Percentiles rank a stretch among this genome's conserved stretches.
These are phyloP conservation scores for Nemoura dubitans DNA, from an alignment of 2,888 invertebrate genomes.

Conservation along the genomic window DNA sequence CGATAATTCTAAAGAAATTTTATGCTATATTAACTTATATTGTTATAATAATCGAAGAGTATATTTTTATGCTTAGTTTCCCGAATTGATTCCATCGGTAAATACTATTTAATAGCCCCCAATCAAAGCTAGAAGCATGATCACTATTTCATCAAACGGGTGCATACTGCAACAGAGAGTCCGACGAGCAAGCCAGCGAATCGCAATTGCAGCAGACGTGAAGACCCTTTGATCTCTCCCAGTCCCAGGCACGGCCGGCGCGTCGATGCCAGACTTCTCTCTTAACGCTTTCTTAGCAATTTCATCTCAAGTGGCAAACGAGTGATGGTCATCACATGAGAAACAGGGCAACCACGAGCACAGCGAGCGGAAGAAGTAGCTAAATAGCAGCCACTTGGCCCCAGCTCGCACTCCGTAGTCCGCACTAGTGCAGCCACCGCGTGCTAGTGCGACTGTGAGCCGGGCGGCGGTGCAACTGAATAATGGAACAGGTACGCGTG, in stretches of 20 bases:
- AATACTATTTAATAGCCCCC: no score
- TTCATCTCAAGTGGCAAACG: neutral
- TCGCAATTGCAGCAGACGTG: neutral
- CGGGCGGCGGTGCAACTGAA: conserved; percentile 37
- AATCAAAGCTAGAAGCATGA: no score
- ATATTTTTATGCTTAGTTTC: no score
- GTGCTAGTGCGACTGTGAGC: neutral
- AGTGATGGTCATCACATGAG: neutral
- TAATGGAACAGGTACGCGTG: conserved; percentile 38
- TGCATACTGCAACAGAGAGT: no score
- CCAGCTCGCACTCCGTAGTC: no score
- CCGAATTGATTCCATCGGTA: no score
- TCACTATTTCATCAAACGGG: no score
- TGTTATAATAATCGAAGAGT: no score
- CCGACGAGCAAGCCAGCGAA: neutral
- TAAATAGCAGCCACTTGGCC: neutral
- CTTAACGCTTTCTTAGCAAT: neutral
- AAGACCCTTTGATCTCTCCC: no score
- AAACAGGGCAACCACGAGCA: no score
- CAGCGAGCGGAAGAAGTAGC: neutral
- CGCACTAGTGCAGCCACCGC: neutral
- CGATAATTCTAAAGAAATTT: no score
- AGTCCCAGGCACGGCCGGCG: neutral
- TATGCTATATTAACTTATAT: no score
- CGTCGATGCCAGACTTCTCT: neutral